phyloP scores from a whole-genome alignment of 2,797 vertebrate genomes.

The Pogonophryne albipinna region DNA sequence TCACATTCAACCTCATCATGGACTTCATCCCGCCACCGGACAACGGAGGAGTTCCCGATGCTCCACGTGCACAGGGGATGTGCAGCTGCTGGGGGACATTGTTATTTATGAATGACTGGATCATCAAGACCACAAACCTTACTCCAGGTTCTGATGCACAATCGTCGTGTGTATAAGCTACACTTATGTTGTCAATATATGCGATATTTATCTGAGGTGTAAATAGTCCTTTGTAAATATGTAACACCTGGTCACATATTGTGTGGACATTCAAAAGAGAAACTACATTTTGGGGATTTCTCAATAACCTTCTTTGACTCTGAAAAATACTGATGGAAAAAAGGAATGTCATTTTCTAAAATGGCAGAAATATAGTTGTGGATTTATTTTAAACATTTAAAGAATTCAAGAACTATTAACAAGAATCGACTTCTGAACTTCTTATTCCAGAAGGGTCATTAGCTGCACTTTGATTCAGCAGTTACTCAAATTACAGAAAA shows the following conservation, averaged over 20 bases:
- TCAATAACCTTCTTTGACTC: conserved; percentile 23
- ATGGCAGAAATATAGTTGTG: background rate
- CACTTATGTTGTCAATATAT: conserved; percentile 44
- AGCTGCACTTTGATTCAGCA: background rate
- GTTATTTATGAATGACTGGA: conserved; percentile 13
- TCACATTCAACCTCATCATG: conserved; percentile 22
- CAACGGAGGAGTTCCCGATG: background rate
- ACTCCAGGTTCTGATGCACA: conserved; percentile 32
- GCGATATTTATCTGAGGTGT: conserved; percentile 49
- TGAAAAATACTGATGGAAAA: conserved; percentile 28
- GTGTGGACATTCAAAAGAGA: conserved; percentile 43
- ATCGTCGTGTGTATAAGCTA: conserved; percentile 18
- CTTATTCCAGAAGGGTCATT: background rate
- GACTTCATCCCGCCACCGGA: conserved; percentile 25
- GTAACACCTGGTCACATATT: conserved; percentile 41
- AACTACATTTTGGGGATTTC: conserved; percentile 30
- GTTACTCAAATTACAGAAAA: background rate
- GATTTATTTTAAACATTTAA: conserved; percentile 15
- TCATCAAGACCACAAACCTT: conserved; percentile 8
- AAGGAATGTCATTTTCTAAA: conserved; percentile 19
- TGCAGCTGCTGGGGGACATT: conserved; percentile 16
- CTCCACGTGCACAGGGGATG: background rate
- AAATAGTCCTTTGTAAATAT: conserved; percentile 75
- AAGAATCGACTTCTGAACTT: background rate
- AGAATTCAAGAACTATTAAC: background rate